Evolutionary conservation across 1,140 invertebrate genomes (phyloP).

Genomic region (Onthophagus taurus): DNA sequence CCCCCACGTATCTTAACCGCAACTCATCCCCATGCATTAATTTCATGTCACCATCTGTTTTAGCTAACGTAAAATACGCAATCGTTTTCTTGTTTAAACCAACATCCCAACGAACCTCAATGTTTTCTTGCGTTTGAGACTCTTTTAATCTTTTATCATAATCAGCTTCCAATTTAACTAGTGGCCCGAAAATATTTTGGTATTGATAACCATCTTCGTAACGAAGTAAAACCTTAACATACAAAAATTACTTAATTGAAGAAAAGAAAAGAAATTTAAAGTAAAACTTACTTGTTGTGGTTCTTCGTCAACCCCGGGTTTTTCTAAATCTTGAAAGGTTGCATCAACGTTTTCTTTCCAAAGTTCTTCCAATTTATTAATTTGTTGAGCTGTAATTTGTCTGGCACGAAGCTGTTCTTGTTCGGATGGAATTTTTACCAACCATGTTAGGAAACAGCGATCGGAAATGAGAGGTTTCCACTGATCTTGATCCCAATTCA

Average conservation of each 20-base stretch:
- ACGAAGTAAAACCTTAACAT: slow-evolving; percentile 38
- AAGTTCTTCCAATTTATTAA: slow-evolving; percentile 94
- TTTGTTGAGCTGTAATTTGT: slow-evolving; percentile 94
- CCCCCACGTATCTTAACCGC: slow-evolving; percentile 85
- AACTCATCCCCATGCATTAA: slow-evolving; percentile 99
- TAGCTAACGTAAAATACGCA: slow-evolving; percentile 95
- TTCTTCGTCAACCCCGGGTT: slow-evolving; percentile 94
- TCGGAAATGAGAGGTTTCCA: slow-evolving; percentile 98
- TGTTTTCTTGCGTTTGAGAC: slow-evolving; percentile 96
- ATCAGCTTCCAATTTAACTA: slow-evolving; percentile 96
- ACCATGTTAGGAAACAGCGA: slow-evolving; percentile 89
- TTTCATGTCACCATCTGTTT: slow-evolving; percentile 96
- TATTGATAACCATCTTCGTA: slow-evolving; percentile 99
- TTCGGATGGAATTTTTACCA: slow-evolving; percentile 93
- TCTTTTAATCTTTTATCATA: slow-evolving; percentile 98
- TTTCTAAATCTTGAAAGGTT: slow-evolving; percentile 94
- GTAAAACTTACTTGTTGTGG: slow-evolving; percentile 72
- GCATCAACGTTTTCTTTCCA: slow-evolving; percentile 99
- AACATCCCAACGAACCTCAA: slow-evolving; percentile 97
- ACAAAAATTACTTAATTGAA: neutral
- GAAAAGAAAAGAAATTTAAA: slow-evolving; percentile 6
- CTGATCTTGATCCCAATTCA: slow-evolving; percentile 99
- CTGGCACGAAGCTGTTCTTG: slow-evolving; percentile 90
- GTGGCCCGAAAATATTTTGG: slow-evolving; percentile 94
- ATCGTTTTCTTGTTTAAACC: slow-evolving; percentile 97